These are phyloP conservation scores for Muraenolepis orangiensis DNA, from an alignment of 2,797 vertebrate genomes.

Conservation along the genomic window DNA sequence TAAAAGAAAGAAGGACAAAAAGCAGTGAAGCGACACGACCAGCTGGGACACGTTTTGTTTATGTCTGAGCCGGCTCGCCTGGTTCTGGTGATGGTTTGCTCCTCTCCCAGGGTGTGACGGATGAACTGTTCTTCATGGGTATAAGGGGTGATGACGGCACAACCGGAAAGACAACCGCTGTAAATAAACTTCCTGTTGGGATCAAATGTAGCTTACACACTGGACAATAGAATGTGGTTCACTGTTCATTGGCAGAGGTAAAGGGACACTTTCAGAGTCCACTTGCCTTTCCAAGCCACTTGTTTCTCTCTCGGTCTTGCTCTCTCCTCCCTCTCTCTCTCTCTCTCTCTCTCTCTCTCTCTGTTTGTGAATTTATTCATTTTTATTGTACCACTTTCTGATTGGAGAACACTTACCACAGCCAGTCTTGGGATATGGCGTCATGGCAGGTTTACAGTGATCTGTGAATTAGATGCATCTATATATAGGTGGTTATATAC, in stretches of 20 bases:
- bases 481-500: conserved; percentile 19
- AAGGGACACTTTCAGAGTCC: conserved; percentile 28
- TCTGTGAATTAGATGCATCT: conserved; percentile 28
- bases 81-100: conserved; percentile 52
- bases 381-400: conserved; percentile 24
- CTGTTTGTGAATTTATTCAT: conserved; percentile 38
- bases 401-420: conserved; percentile 16
- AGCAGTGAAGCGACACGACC: conserved; percentile 62
- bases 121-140: conserved; percentile 47
- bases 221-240: conserved; percentile 61
- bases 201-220: conserved; percentile 74
- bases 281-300: conserved; percentile 15
- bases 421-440: conserved; percentile 25
- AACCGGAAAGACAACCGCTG: conserved; percentile 38
- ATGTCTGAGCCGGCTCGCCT: conserved; percentile 48
- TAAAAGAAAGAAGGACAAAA: conserved; percentile 78
- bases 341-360: conserved; percentile 48
- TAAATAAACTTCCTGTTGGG: conserved; percentile 51
- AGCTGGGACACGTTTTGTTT: conserved; percentile 38
- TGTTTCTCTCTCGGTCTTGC: too few species aligned
- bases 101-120: conserved; percentile 40
- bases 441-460: conserved; percentile 34
- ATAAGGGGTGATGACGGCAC: conserved; percentile 47
- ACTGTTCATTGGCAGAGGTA: conserved; percentile 33
- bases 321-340: conserved; percentile 44